A percentile compares a stretch with the other conserved stretches of the same genome.
These are phyloP conservation scores for Stenodera caucasica DNA, from an alignment of 2,888 invertebrate genomes.

Conservation along the genomic window DNA sequence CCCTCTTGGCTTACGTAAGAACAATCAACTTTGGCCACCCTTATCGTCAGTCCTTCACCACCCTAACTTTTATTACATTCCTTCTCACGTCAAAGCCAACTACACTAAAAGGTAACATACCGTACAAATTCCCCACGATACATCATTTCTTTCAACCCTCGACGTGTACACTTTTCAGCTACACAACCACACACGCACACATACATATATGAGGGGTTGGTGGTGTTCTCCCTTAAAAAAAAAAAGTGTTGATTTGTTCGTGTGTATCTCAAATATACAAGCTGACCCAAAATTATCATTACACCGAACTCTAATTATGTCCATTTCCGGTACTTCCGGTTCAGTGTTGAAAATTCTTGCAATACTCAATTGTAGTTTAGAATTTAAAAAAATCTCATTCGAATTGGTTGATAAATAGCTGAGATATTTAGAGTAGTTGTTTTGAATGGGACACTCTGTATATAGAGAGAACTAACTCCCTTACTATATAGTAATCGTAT, in stretches of 20 bases:
- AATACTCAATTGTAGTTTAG: too few species aligned
- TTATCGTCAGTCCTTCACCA: conserved; percentile 34
- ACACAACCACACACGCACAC: conserved; percentile 6
- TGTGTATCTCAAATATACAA: too few species aligned
- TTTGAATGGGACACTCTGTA: too few species aligned
- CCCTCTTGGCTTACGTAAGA: conserved; percentile 31
- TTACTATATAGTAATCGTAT: conserved; percentile 36
- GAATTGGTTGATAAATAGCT: too few species aligned
- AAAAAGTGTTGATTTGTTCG: conserved; percentile 27
- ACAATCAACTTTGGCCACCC: conserved; percentile 46
- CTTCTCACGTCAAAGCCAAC: conserved; percentile 52
- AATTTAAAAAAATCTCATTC: too few species aligned
- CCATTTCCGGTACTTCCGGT: too few species aligned
- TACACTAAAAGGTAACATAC: conserved; percentile 51
- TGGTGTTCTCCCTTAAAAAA: background rate
- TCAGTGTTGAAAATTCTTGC: too few species aligned
- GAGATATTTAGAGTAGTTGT: too few species aligned
- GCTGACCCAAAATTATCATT: too few species aligned
- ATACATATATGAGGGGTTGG: conserved; percentile 8
- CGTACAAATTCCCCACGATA: conserved; percentile 44
- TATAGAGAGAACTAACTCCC: conserved; percentile 2
- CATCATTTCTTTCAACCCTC: conserved; percentile 34
- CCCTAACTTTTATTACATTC: conserved; percentile 52
- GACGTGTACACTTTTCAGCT: conserved; percentile 24
- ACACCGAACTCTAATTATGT: too few species aligned